Conservation (phyloP, 2,888 invertebrate genomes). For the Limnephilus rhombicus region DNA sequence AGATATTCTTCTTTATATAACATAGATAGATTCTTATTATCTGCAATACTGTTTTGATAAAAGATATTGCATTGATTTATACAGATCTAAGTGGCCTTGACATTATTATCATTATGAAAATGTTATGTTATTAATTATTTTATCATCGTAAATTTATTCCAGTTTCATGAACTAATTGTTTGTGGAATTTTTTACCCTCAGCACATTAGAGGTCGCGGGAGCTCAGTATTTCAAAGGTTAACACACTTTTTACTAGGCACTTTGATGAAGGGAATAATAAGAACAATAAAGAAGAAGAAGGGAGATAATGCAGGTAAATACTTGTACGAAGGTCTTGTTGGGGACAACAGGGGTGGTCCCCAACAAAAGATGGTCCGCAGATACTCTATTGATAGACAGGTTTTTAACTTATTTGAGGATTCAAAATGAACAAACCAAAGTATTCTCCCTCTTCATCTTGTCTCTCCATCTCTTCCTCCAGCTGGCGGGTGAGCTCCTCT, state of each 20-base stretch:
- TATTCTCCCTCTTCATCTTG: slow-evolving; percentile 97
- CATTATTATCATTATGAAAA: not conserved
- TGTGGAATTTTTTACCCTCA: too few relatives aligned
- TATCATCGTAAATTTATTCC: not conserved
- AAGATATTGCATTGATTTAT: not conserved
- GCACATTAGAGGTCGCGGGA: too few relatives aligned
- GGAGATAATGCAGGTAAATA: not conserved
- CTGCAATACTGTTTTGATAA: not conserved
- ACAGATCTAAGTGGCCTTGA: not conserved
- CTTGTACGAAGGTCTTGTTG: not conserved
- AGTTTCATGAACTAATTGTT: not conserved
- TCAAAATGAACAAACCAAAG: slow-evolving; percentile 83
- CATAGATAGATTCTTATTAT: not conserved
- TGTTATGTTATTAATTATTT: not conserved
- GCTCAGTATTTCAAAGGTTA: too few relatives aligned
- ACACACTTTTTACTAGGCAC: not conserved
- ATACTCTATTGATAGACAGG: not conserved
- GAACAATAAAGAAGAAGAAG: not conserved
- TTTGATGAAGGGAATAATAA: not conserved
- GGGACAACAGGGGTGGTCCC: too few relatives aligned
- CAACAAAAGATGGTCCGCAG: not conserved
- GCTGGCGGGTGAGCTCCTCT: slow-evolving; percentile 92
- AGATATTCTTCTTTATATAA: too few relatives aligned
- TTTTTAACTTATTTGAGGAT: not conserved
- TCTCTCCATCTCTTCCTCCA: slow-evolving; percentile 97